Percentiles rank a stretch among this genome's conserved stretches.
phyloP scores from a whole-genome alignment of 2,888 invertebrate species.

The Argyresthia albistria region DNA sequence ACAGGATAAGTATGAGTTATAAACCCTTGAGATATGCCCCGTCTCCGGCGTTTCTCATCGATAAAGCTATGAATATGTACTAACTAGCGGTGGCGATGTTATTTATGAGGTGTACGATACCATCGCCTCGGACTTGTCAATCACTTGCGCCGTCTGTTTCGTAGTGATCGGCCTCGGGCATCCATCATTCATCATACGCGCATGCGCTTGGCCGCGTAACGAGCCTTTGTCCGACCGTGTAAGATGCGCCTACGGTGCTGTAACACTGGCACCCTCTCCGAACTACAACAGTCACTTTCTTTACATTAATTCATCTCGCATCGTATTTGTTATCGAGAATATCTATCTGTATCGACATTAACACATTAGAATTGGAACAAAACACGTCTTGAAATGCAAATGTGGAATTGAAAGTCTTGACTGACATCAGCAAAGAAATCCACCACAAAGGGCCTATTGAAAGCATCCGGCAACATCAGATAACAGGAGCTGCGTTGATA shows the following conservation, averaged over 20 bases:
- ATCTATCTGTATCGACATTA: background rate
- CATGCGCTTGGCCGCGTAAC: slow-evolving; percentile 52
- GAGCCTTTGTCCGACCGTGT: slow-evolving; percentile 49
- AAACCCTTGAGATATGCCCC: background rate
- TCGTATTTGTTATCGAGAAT: background rate
- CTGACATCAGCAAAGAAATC: slow-evolving; percentile 2
- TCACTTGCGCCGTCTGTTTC: slow-evolving; percentile 30
- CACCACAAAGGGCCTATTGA: slow-evolving; percentile 4
- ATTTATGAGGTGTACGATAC: slow-evolving; percentile 59
- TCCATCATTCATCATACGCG: slow-evolving; percentile 34
- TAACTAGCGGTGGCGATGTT: slow-evolving; percentile 64
- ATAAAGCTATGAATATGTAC: slow-evolving; percentile 48
- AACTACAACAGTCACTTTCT: slow-evolving; percentile 6
- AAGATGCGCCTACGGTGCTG: slow-evolving; percentile 42
- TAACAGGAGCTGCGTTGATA: slow-evolving; percentile 43
- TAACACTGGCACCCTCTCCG: slow-evolving; percentile 31
- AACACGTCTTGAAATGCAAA: background rate
- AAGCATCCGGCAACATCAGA: slow-evolving; percentile 32
- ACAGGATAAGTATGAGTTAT: too few species aligned
- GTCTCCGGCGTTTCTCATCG: background rate
- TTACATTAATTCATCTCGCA: slow-evolving; percentile 46
- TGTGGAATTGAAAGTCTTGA: background rate
- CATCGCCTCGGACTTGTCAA: slow-evolving; percentile 67
- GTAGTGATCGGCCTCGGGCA: slow-evolving; percentile 47
- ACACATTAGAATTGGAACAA: too few species aligned